Evolutionary conservation across 1,140 invertebrate genomes (phyloP).

Genomic region (Medauroidea extradentata): DNA sequence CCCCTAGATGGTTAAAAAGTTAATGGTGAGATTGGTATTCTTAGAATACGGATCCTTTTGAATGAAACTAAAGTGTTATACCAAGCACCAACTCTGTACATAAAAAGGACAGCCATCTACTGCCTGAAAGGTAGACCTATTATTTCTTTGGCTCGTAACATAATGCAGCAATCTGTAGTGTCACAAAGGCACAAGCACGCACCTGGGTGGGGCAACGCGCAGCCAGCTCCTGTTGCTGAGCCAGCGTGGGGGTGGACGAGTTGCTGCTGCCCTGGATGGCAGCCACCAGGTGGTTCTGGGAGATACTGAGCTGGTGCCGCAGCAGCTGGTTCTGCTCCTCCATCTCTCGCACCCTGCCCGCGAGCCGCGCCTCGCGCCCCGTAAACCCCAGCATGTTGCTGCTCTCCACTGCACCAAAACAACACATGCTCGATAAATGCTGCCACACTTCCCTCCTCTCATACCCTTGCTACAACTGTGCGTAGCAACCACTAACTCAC

Average conservation of each 20-base stretch:
- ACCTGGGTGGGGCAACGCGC: conserved; percentile 10
- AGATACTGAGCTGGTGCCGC: conserved; percentile 47
- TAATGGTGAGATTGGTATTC: too few species aligned
- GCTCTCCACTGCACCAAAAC: conserved; percentile 21
- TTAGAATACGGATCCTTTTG: too few species aligned
- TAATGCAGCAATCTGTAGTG: too few species aligned
- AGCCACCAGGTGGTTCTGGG: conserved; percentile 48
- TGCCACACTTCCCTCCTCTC: not conserved
- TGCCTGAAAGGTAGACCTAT: too few species aligned
- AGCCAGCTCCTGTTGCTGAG: conserved; percentile 7
- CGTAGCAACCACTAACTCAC: not conserved
- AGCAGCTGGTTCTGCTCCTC: conserved; percentile 52
- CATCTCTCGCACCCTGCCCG: conserved; percentile 48
- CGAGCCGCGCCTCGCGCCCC: conserved; percentile 44
- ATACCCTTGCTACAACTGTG: too few species aligned
- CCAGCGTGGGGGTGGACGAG: conserved; percentile 2
- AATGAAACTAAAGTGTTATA: too few species aligned
- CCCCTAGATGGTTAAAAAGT: too few species aligned
- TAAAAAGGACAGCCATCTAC: too few species aligned
- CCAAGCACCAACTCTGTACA: too few species aligned
- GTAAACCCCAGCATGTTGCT: conserved; percentile 45
- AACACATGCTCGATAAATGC: not conserved
- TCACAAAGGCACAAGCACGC: too few species aligned
- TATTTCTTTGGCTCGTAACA: too few species aligned
- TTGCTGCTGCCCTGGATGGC: conserved; percentile 30